Percentiles rank a stretch among this genome's conserved stretches.
Evolutionary conservation across 2,888 invertebrate species (phyloP).

Genomic region (Tricholauxania praeusta): DNA sequence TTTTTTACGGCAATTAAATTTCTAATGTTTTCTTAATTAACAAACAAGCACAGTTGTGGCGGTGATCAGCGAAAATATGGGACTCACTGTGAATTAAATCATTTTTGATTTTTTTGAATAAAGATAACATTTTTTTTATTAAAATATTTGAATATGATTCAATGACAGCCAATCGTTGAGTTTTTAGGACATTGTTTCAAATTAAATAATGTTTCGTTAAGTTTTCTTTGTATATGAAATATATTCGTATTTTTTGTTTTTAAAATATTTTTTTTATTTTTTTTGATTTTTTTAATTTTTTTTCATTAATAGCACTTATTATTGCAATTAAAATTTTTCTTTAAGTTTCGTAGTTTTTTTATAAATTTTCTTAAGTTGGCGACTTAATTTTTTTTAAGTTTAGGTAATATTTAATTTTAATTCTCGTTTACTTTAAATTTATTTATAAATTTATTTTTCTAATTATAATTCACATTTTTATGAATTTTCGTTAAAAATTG

Average conservation of each 20-base stretch:
- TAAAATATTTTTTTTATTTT: conserved; percentile 12
- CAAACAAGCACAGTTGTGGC: background rate
- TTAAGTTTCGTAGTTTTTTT: conserved; percentile 23
- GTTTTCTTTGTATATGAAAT: background rate
- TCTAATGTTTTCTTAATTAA: too few species aligned
- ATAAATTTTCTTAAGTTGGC: conserved; percentile 8
- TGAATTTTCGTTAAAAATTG: conserved; percentile 41
- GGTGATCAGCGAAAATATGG: too few species aligned
- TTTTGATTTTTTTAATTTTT: conserved; percentile 23
- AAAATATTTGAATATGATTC: conserved; percentile 34
- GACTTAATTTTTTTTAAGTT: conserved; percentile 40
- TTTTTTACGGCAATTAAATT: too few species aligned
- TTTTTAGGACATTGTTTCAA: conserved; percentile 20
- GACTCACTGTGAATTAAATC: conserved; percentile 58
- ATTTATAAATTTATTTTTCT: conserved; percentile 41
- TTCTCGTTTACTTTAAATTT: conserved; percentile 11
- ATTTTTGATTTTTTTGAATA: conserved; percentile 55
- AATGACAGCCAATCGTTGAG: conserved; percentile 31
- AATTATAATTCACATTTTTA: conserved; percentile 31
- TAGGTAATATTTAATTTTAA: background rate
- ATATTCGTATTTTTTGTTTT: too few species aligned
- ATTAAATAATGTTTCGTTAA: conserved; percentile 12
- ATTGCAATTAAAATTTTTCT: background rate
- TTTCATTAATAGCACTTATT: background rate
- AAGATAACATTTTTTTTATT: conserved; percentile 39